phyloP scores from a whole-genome alignment of 2,113 vertebrate genomes.

The Hirundichthys speculiger region DNA sequence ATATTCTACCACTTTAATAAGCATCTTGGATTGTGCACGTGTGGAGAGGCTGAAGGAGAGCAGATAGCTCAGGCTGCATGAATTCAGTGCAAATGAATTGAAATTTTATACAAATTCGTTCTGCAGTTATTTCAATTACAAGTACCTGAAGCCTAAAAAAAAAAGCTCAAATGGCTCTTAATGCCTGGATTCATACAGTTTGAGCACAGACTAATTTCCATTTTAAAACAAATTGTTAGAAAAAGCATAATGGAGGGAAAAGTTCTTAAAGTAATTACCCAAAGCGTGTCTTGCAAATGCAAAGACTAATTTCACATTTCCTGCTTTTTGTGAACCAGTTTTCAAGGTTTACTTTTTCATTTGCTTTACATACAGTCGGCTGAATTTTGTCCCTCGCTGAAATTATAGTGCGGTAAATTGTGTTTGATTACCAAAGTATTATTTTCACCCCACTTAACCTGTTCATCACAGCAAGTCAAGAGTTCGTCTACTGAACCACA shows the following conservation, averaged over 20 bases:
- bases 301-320: constrained; percentile 49
- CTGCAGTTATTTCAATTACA: constrained; percentile 68
- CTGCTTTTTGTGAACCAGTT: constrained; percentile 48
- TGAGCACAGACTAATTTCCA: constrained; percentile 62
- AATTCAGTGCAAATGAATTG: constrained; percentile 62
- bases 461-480: constrained; percentile 56
- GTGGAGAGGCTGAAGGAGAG: constrained; percentile 41
- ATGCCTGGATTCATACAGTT: constrained; percentile 62
- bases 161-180: constrained; percentile 50
- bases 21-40: constrained; percentile 36
- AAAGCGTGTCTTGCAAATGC: constrained; percentile 52
- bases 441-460: constrained; percentile 76
- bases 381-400: constrained; percentile 59
- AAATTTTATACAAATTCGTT: constrained; percentile 70
- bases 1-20: constrained; percentile 57
- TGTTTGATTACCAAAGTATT: constrained; percentile 75
- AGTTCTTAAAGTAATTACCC: constrained; percentile 69
- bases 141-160: constrained; percentile 54
- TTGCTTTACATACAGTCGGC: constrained; percentile 58
- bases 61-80: constrained; percentile 64
- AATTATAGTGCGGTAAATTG: constrained; percentile 69
- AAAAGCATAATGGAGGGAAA: constrained; percentile 39
- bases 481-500: constrained; percentile 30
- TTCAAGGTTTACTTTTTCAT: constrained; percentile 55
- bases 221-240: constrained; percentile 65